Evolutionary conservation across 1,140 invertebrate genomes (phyloP).

Genomic region (Tenebrio molitor): DNA sequence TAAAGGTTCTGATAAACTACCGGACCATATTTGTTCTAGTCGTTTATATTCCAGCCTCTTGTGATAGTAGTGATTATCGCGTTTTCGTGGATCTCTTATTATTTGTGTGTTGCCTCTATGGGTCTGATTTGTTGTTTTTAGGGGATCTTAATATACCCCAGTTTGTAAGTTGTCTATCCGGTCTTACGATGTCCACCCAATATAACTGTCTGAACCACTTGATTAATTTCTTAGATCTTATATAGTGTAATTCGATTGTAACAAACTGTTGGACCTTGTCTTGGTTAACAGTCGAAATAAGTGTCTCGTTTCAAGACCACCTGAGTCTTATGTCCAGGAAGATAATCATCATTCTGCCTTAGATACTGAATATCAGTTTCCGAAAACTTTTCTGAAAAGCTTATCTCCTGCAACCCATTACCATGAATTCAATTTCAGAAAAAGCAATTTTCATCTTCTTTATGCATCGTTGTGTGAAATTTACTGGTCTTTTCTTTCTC

Average conservation of each 20-base stretch:
- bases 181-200: not conserved
- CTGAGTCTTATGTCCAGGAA: not conserved
- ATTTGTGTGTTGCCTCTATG: not conserved
- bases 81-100: not conserved
- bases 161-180: not conserved
- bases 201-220: not conserved
- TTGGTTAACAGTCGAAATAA: not conserved
- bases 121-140: not conserved
- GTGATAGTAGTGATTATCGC: not conserved
- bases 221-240: not conserved
- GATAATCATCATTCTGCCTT: not conserved
- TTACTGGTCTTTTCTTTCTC: not conserved
- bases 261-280: not conserved
- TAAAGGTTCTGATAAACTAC: no score
- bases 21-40: no score
- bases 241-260: not conserved
- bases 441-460: not conserved
- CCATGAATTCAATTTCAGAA: not conserved
- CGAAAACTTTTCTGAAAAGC: not conserved
- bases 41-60: no score
- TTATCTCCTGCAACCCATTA: not conserved
- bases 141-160: not conserved
- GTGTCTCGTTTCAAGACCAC: not conserved
- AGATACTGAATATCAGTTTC: not conserved
- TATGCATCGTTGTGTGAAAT: not conserved